These are phyloP conservation scores for Entomyzon cyanotis DNA, from an alignment of 2,113 vertebrate species.

Conservation along the genomic window DNA sequence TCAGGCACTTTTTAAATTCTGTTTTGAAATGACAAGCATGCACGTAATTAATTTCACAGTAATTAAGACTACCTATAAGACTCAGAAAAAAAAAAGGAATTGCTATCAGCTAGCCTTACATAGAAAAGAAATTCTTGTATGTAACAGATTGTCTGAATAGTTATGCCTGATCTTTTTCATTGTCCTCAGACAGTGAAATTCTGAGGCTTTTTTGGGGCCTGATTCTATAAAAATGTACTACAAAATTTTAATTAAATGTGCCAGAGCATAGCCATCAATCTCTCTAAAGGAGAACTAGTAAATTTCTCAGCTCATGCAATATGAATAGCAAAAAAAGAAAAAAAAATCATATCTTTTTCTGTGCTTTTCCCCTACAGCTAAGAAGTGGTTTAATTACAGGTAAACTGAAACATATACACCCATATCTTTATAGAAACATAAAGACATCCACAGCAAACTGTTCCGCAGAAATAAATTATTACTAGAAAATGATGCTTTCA, in stretches of 20 bases:
- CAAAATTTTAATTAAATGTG: conserved; percentile 20
- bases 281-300: not conserved
- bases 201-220: not conserved
- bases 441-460: conserved; percentile 10
- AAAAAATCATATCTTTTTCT: not conserved
- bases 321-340: not conserved
- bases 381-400: conserved; percentile 12
- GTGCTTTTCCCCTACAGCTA: not conserved
- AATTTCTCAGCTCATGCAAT: not conserved
- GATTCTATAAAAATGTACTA: conserved; percentile 34
- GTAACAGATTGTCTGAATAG: not conserved
- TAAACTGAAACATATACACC: not conserved
- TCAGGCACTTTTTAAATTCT: conserved; percentile 45
- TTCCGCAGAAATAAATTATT: conserved; percentile 29
- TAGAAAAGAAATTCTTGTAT: not conserved
- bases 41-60: conserved; percentile 44
- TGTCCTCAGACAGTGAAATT: not conserved
- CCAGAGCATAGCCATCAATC: not conserved
- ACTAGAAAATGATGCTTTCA: conserved; percentile 36
- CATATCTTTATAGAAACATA: not conserved
- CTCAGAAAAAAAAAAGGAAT: conserved; percentile 7
- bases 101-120: conserved; percentile 11
- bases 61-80: conserved; percentile 57
- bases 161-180: not conserved
- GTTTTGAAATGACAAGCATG: conserved; percentile 45